phyloP scores from a whole-genome alignment of 1,140 invertebrate genomes.

The Drosophila subobscura region DNA sequence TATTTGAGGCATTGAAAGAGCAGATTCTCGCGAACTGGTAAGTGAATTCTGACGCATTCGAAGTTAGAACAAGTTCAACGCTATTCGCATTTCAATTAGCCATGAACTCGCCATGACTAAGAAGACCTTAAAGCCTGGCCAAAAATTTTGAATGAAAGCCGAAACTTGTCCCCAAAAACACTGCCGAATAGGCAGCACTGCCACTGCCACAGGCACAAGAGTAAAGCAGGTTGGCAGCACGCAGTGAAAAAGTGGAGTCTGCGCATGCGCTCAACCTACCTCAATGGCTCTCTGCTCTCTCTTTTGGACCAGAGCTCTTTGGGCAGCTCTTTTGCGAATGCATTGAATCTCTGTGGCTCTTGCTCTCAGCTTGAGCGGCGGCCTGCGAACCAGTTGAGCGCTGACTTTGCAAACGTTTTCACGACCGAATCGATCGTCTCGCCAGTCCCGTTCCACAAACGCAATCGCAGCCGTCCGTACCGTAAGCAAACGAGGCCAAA shows the following conservation, averaged over 20 bases:
- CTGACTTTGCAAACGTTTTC: slow-evolving; percentile 74
- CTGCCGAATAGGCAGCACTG: no score
- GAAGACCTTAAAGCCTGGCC: slow-evolving; percentile 8
- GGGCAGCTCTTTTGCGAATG: slow-evolving; percentile 40
- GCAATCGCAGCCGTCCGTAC: slow-evolving; percentile 6
- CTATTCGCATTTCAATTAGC: slow-evolving; percentile 37
- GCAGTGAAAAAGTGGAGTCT: slow-evolving; percentile 18
- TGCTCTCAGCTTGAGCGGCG: slow-evolving; percentile 50
- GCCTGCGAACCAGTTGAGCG: slow-evolving; percentile 76
- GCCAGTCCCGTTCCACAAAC: slow-evolving; percentile 7
- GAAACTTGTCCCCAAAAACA: not conserved
- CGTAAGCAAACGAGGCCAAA: slow-evolving; percentile 51
- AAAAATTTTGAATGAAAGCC: slow-evolving; percentile 29
- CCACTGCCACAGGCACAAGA: no score
- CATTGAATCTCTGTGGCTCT: slow-evolving; percentile 35
- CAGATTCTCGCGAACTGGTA: slow-evolving; percentile 7
- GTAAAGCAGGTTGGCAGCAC: slow-evolving; percentile 53
- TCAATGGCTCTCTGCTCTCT: slow-evolving; percentile 41
- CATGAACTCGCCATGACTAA: slow-evolving; percentile 25
- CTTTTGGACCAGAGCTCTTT: slow-evolving; percentile 8
- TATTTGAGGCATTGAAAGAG: not conserved
- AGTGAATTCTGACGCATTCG: slow-evolving; percentile 11
- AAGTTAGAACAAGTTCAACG: slow-evolving; percentile 33
- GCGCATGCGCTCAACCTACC: slow-evolving; percentile 56
- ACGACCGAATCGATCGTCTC: slow-evolving; percentile 36